phyloP scores from a whole-genome alignment of 2,888 invertebrate genomes.

The Druceiella hillmani region DNA sequence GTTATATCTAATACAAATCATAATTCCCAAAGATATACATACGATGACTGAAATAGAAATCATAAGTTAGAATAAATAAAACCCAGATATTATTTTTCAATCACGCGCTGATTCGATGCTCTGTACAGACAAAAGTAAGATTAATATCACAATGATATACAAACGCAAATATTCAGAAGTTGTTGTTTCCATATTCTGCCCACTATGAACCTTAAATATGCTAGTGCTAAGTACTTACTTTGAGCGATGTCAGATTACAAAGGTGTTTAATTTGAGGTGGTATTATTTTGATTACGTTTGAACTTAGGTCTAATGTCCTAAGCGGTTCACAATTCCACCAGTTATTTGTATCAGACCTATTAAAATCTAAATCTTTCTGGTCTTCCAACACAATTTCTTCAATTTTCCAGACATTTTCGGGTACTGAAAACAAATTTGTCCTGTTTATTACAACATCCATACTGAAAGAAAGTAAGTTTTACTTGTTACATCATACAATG shows the following conservation, averaged over 20 bases:
- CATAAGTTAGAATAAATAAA: too few relatives aligned
- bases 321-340: conserved; percentile 86
- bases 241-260: conserved; percentile 61
- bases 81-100: too few relatives aligned
- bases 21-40: too few relatives aligned
- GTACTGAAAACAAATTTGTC: conserved; percentile 52
- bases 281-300: conserved; percentile 61
- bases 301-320: conserved; percentile 71
- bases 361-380: conserved; percentile 57
- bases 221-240: conserved; percentile 47
- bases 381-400: conserved; percentile 59
- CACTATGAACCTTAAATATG: conserved; percentile 3
- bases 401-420: conserved; percentile 67
- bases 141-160: too few relatives aligned
- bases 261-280: conserved; percentile 61
- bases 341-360: conserved; percentile 50
- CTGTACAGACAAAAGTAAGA: too few relatives aligned
- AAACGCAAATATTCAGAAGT: too few relatives aligned
- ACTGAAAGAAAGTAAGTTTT: conserved; percentile 3
- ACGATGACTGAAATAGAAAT: too few relatives aligned
- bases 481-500: conserved; percentile 12
- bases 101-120: too few relatives aligned
- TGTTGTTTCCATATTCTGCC: conserved; percentile 1
- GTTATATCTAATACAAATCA: too few relatives aligned
- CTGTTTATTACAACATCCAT: conserved; percentile 5